Evolutionary conservation across 2,888 invertebrate species (phyloP).

Genomic region (Vannuccia rotundouncinata): DNA sequence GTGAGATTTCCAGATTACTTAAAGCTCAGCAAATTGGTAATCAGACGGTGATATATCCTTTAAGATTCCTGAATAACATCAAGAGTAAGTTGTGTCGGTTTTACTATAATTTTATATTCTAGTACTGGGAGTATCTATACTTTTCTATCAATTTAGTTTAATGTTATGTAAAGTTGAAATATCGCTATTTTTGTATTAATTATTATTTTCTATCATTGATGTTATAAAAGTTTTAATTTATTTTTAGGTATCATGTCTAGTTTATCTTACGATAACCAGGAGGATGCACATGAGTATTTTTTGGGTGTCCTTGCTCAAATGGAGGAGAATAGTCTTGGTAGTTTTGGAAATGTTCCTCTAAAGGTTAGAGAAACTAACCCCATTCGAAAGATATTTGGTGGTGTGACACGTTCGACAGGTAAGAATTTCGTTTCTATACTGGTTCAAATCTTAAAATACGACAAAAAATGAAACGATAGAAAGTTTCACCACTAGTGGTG

Average conservation of each 20-base stretch:
- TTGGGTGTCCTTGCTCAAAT: neutral
- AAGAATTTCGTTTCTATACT: no score
- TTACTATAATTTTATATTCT: neutral
- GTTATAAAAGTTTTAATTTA: neutral
- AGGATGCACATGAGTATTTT: neutral
- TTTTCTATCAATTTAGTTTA: neutral
- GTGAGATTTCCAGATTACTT: neutral
- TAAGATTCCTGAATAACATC: neutral
- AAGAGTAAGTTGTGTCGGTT: neutral
- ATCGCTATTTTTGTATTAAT: neutral
- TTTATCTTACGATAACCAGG: neutral
- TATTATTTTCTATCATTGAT: neutral
- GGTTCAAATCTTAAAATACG: no score
- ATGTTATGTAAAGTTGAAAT: neutral
- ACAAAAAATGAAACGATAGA: no score
- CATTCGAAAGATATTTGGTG: neutral
- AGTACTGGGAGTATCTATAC: neutral
- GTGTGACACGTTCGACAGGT: neutral
- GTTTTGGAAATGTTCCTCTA: neutral
- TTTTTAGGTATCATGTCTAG: neutral
- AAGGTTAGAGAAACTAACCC: neutral
- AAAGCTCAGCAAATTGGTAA: neutral
- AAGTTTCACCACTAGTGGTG: no score
- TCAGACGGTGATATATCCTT: neutral
- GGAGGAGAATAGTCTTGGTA: neutral